Conservation (phyloP, 2,797 vertebrate species). For the Nothura maculosa region DNA sequence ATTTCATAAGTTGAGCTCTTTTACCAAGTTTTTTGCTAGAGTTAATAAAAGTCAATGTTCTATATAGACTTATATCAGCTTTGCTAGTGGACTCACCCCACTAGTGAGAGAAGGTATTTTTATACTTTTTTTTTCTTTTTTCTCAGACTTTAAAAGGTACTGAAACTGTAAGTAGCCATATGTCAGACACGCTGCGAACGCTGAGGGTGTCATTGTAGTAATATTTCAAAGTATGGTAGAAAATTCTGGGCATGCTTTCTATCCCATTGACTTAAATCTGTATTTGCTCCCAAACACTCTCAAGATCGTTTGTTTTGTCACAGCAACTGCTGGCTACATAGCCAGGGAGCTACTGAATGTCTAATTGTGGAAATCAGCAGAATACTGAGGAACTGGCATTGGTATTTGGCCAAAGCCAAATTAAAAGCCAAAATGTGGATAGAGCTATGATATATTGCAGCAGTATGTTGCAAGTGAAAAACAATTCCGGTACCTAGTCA, state of each 20-base stretch:
- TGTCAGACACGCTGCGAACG: not conserved
- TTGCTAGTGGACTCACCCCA: not conserved
- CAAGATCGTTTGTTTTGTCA: slow-evolving; percentile 30
- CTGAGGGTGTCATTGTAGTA: not conserved
- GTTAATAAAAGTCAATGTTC: slow-evolving; percentile 26
- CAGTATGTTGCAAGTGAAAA: not conserved
- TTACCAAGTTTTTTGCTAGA: not conserved
- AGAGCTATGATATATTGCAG: not conserved
- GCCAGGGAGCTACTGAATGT: slow-evolving; percentile 13
- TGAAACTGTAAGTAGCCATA: not conserved
- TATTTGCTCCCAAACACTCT: not conserved
- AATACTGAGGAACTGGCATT: slow-evolving; percentile 36
- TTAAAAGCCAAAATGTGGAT: not conserved
- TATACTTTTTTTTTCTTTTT: not conserved
- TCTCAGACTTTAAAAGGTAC: not conserved
- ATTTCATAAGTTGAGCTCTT: not conserved
- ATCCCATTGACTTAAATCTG: slow-evolving; percentile 30
- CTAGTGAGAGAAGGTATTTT: not conserved
- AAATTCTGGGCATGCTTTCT: slow-evolving; percentile 7
- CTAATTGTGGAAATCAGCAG: slow-evolving; percentile 49
- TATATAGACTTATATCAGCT: not conserved
- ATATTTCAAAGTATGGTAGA: slow-evolving; percentile 25
- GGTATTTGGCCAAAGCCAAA: slow-evolving; percentile 37
- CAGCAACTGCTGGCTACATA: slow-evolving; percentile 14
- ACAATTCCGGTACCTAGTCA: not conserved